Percentiles rank a stretch among this genome's conserved stretches.
These are phyloP conservation scores for Echeneis naucrates DNA, from an alignment of 2,797 vertebrate species.

Conservation along the genomic window DNA sequence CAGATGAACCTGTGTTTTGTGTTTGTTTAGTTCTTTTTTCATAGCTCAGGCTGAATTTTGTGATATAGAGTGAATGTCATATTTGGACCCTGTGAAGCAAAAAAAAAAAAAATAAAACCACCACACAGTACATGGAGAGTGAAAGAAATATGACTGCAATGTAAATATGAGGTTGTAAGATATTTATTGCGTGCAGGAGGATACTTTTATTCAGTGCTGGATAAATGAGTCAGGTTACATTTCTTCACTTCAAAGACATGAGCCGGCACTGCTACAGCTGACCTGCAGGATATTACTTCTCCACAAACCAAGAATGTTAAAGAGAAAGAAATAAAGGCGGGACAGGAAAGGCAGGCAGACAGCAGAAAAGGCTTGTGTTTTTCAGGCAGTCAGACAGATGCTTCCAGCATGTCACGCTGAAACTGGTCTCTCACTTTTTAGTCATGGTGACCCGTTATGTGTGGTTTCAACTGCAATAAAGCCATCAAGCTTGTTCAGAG, in stretches of 20 bases:
- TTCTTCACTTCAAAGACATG: conserved; percentile 2
- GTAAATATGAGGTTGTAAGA: not conserved
- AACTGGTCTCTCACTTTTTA: conserved; percentile 41
- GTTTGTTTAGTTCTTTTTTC: not conserved
- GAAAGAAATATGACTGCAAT: not conserved
- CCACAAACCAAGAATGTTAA: not conserved
- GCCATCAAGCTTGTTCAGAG: conserved; percentile 64
- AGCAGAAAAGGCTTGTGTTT: not conserved
- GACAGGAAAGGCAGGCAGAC: not conserved
- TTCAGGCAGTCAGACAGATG: conserved; percentile 38
- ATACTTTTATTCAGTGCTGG: not conserved
- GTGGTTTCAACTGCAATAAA: conserved; percentile 74
- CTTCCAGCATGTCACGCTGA: conserved; percentile 36
- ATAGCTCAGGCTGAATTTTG: not conserved
- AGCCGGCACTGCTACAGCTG: not conserved
- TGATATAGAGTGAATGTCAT: not conserved
- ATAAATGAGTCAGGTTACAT: not conserved
- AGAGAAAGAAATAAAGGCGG: not conserved
- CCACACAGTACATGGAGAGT: not conserved
- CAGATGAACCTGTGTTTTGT: not conserved
- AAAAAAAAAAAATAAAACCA: no score
- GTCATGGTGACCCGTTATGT: conserved; percentile 66
- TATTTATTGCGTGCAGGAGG: not conserved
- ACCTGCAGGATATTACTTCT: not conserved
- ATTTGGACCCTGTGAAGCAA: no score